Conservation (phyloP, 2,113 vertebrate genomes). For the Hippocampus barbouri region DNA sequence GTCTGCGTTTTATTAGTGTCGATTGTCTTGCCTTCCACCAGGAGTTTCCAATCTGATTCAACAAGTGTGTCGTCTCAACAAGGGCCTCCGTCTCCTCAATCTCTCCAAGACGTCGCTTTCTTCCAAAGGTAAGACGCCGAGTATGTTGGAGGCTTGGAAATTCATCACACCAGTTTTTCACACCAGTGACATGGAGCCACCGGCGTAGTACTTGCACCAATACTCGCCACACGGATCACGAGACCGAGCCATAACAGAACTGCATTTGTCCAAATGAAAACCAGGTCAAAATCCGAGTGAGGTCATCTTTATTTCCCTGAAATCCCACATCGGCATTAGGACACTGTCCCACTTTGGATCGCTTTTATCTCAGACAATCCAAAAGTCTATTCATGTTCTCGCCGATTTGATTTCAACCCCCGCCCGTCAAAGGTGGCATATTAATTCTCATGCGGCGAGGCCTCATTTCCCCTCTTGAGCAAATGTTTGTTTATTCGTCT, state of each 20-base stretch:
- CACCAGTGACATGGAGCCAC: too few relatives aligned
- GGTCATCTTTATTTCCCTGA: constrained; percentile 29
- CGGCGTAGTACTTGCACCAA: background rate
- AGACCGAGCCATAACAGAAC: background rate
- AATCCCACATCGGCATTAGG: constrained; percentile 37
- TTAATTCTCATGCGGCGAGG: background rate
- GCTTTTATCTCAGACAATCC: constrained; percentile 33
- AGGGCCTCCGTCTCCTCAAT: constrained; percentile 83
- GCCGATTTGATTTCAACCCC: background rate
- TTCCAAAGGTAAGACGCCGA: constrained; percentile 73
- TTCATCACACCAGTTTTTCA: background rate
- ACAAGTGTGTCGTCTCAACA: constrained; percentile 83
- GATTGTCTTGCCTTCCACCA: constrained; percentile 28
- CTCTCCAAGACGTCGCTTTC: constrained; percentile 85
- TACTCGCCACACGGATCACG: constrained; percentile 2
- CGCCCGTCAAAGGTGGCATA: background rate
- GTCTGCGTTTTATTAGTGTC: background rate
- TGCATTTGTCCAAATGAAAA: constrained; percentile 32
- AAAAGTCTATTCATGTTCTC: constrained; percentile 5
- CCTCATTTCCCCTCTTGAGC: background rate
- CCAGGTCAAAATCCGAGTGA: constrained; percentile 44
- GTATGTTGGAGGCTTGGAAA: background rate
- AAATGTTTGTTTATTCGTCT: background rate
- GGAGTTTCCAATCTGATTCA: constrained; percentile 85
- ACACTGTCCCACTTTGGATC: constrained; percentile 43